Evolutionary conservation across 2,888 invertebrate species (phyloP).

Genomic region (Epinotia brunnichana): DNA sequence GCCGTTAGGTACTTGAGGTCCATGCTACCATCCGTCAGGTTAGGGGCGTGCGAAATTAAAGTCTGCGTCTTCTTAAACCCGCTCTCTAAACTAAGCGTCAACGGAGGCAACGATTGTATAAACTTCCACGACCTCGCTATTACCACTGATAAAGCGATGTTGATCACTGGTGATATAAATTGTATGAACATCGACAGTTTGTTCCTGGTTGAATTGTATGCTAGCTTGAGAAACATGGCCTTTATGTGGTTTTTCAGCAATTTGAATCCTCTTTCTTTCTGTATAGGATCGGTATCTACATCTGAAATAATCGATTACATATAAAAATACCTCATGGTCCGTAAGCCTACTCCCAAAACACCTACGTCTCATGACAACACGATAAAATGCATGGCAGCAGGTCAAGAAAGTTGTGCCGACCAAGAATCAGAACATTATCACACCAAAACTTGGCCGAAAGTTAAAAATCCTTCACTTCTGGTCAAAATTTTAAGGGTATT

Average conservation of each 20-base stretch:
- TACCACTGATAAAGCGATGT: slow-evolving; percentile 73
- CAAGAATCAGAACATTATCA: too few relatives aligned
- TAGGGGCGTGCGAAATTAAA: slow-evolving; percentile 60
- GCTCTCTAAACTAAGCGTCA: slow-evolving; percentile 80
- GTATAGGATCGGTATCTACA: slow-evolving; percentile 62
- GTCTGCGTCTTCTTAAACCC: slow-evolving; percentile 70
- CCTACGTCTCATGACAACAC: too few relatives aligned
- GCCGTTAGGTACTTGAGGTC: slow-evolving; percentile 63
- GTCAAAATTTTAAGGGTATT: too few relatives aligned
- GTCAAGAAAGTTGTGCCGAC: too few relatives aligned
- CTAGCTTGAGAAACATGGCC: slow-evolving; percentile 76
- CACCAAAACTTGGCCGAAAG: too few relatives aligned
- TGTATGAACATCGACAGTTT: slow-evolving; percentile 74
- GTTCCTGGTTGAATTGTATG: slow-evolving; percentile 71
- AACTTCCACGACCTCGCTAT: slow-evolving; percentile 78
- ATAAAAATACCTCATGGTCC: background rate
- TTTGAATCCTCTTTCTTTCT: slow-evolving; percentile 72
- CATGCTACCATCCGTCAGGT: slow-evolving; percentile 59
- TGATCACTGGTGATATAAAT: slow-evolving; percentile 74
- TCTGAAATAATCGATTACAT: slow-evolving; percentile 15
- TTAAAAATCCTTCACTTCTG: too few relatives aligned
- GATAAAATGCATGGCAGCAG: too few relatives aligned
- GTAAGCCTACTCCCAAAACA: too few relatives aligned
- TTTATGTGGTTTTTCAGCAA: slow-evolving; percentile 74
- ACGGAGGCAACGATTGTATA: slow-evolving; percentile 83